Conservation (phyloP, 2,113 vertebrate species). For the Cyanocitta stelleri region DNA sequence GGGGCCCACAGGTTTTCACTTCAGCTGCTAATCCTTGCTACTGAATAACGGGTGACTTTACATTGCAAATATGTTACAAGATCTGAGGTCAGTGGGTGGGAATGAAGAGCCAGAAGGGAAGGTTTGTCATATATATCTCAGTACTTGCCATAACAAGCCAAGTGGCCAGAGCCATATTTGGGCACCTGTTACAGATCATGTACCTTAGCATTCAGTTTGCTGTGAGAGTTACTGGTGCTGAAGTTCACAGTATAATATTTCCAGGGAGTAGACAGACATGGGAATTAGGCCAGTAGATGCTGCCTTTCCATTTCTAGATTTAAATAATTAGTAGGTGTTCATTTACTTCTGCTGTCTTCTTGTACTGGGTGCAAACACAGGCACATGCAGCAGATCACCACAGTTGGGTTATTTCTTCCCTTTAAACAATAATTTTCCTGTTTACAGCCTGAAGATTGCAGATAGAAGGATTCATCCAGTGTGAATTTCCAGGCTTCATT, state of each 20-base stretch:
- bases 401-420: background rate
- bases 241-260: background rate
- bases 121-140: background rate
- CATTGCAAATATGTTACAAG: background rate
- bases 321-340: background rate
- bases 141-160: background rate
- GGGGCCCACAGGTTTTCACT: background rate
- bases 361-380: background rate
- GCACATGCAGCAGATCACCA: background rate
- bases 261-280: background rate
- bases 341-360: background rate
- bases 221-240: background rate
- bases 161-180: background rate
- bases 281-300: background rate
- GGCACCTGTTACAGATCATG: background rate
- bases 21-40: background rate
- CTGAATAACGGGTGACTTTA: background rate
- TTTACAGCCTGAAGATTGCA: background rate
- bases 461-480: constrained; percentile 18
- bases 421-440: constrained; percentile 6
- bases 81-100: background rate
- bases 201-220: background rate
- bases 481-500: background rate
- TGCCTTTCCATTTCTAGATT: background rate
- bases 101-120: background rate